Base-by-base conservation (phyloP, 2,888 invertebrate species). In the Ametastegia equiseti region DNA sequence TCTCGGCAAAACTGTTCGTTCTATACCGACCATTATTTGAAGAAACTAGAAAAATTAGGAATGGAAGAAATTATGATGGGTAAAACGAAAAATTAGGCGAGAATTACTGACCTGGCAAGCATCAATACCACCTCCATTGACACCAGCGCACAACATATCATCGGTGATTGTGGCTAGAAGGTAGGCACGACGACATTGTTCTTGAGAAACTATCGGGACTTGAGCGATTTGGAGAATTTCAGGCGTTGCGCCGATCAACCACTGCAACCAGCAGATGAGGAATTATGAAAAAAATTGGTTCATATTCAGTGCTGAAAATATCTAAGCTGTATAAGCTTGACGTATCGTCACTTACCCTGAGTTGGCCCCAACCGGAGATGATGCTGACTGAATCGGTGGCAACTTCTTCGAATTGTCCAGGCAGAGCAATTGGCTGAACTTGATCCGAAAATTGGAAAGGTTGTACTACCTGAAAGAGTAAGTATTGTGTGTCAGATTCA, bases 131-230 rank as follows among this genome's bases (percentile, higher is more conserved):
- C 80, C 80, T 13, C 19, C 30, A 23, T 39, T 6, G n/a, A 5
- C 30, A 71, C 80, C 80, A 42, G 80, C 80, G 39, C 80, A 80
- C 27, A 80, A 19, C 80, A 80, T 80, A 27, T 57, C 80, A 33
- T 69, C 39, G 30, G 73, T 42, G 27, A 80, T 50, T n/a, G 0
- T 2, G 6, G 15, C 0, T 6, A 11, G 2, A 6, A 0, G 0
- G 19, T 80, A 80, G 33, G 71, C 71, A 23, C 23, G 7, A 13
- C 2, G 6, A 19, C 80, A 80, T 33, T 39, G n/a, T 73, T 73
- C 45, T n/a, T 0, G 69, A 13, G 80, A 73, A 9, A 54, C 36
- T 15, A 57, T 39, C 1, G 80, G 80, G 50, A 80, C 80, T 30
- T 30, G 1, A 23, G 80, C 80, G 15, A 42, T 45, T 71, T 80